Conservation (phyloP, 2,888 invertebrate species). For the Callyntrura guangdongensis region DNA sequence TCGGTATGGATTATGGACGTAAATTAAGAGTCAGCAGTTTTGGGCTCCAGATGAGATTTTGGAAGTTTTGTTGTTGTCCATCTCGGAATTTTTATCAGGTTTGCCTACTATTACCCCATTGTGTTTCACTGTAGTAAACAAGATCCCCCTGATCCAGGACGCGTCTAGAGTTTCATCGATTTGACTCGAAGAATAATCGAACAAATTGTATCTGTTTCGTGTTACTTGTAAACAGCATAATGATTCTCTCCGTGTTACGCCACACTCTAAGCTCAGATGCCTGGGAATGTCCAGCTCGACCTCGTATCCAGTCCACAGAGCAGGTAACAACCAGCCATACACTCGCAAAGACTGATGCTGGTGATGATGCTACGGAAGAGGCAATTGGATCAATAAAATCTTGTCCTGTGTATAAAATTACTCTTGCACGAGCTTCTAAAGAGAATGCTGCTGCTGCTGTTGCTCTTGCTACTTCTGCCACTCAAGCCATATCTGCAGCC, state of each 20-base stretch:
- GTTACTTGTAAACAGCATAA: not conserved
- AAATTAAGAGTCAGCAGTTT: too few species aligned
- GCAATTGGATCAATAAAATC: not conserved
- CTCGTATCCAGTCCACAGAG: not conserved
- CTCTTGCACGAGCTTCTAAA: not conserved
- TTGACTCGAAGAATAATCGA: too few species aligned
- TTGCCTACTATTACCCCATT: too few species aligned
- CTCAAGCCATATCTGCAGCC: not conserved
- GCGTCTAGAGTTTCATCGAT: too few species aligned
- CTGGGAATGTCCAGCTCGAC: conserved; percentile 13
- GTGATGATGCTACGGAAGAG: not conserved
- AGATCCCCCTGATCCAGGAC: too few species aligned
- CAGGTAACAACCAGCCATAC: not conserved
- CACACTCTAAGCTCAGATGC: not conserved
- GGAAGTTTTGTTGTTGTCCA: too few species aligned
- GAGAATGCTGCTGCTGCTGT: not conserved
- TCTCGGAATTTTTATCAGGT: too few species aligned
- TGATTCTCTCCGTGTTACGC: conserved; percentile 23
- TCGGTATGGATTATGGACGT: too few species aligned
- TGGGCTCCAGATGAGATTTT: too few species aligned
- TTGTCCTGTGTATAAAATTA: not conserved
- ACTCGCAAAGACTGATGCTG: not conserved
- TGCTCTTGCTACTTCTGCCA: not conserved
- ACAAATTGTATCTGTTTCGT: too few species aligned
- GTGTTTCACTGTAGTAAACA: too few species aligned